Conservation (phyloP, 2,113 vertebrate species). For the Vicugna pacos region DNA sequence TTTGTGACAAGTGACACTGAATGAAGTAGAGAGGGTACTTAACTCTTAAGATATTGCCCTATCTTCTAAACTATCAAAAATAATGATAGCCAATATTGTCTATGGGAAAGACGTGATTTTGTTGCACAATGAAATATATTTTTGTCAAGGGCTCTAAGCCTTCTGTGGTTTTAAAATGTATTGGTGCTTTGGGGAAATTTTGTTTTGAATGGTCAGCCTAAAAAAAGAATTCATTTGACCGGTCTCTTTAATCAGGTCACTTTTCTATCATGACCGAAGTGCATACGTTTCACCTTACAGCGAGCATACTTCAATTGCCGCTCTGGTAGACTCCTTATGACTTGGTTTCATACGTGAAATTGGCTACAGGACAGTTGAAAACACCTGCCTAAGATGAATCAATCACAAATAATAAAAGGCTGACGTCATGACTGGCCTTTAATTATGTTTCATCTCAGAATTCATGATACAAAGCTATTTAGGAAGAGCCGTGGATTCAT, state of each 20-base stretch:
- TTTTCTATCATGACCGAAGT: background rate
- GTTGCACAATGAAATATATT: background rate
- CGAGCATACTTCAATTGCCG: background rate
- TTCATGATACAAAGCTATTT: background rate
- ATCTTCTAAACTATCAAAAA: background rate
- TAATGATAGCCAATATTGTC: constrained; percentile 31
- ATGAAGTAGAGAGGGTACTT: background rate
- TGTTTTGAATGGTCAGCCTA: constrained; percentile 19
- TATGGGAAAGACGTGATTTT: constrained; percentile 30
- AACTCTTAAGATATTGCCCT: constrained; percentile 47
- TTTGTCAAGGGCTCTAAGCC: constrained; percentile 34
- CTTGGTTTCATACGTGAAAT: background rate
- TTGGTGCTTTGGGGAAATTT: constrained; percentile 16
- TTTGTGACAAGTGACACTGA: constrained; percentile 52
- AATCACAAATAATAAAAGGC: background rate
- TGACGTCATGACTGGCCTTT: background rate
- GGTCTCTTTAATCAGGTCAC: constrained; percentile 15
- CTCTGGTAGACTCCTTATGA: background rate
- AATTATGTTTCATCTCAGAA: background rate
- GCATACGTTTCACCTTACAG: background rate
- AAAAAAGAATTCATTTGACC: background rate
- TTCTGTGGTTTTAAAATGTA: constrained; percentile 43
- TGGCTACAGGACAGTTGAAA: background rate
- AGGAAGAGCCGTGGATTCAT: background rate
- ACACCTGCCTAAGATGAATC: background rate